These are phyloP conservation scores for Oconnorella tubifera DNA, from an alignment of 2,888 invertebrate species.

Conservation along the genomic window DNA sequence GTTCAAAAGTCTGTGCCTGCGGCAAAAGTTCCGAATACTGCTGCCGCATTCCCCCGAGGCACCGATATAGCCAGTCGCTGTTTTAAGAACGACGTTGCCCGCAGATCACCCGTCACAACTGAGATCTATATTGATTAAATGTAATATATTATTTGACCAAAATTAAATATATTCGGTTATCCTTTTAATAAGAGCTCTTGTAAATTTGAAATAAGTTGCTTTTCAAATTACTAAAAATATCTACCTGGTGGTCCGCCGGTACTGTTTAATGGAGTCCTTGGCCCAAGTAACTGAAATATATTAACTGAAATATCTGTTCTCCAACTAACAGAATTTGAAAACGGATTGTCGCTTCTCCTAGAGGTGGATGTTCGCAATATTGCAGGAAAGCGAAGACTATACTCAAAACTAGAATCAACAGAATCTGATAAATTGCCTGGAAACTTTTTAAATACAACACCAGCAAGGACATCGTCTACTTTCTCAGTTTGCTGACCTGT, in stretches of 20 bases:
- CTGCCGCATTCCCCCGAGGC: too few species aligned
- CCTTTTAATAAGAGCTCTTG: too few species aligned
- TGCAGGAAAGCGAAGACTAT: slow-evolving; percentile 10
- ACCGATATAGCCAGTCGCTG: too few species aligned
- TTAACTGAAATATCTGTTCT: slow-evolving; percentile 68
- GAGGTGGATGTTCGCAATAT: neutral
- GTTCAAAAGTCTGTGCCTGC: too few species aligned
- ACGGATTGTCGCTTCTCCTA: neutral
- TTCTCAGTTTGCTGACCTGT: neutral
- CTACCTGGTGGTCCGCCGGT: slow-evolving; percentile 67
- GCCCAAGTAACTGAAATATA: slow-evolving; percentile 66
- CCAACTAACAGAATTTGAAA: slow-evolving; percentile 59
- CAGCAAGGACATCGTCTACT: neutral
- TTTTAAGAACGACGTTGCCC: too few species aligned
- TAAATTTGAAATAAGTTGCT: too few species aligned
- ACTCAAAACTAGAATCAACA: neutral
- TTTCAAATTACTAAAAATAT: neutral
- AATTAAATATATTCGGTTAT: too few species aligned
- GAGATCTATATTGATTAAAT: too few species aligned
- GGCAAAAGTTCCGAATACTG: too few species aligned
- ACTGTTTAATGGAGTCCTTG: slow-evolving; percentile 60
- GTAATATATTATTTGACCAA: too few species aligned
- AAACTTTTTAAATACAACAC: neutral
- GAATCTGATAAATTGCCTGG: neutral
- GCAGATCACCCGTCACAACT: too few species aligned